Evolutionary conservation across 1,140 invertebrate genomes (phyloP).

Genomic region (Pseudomyrmex cubaensis): DNA sequence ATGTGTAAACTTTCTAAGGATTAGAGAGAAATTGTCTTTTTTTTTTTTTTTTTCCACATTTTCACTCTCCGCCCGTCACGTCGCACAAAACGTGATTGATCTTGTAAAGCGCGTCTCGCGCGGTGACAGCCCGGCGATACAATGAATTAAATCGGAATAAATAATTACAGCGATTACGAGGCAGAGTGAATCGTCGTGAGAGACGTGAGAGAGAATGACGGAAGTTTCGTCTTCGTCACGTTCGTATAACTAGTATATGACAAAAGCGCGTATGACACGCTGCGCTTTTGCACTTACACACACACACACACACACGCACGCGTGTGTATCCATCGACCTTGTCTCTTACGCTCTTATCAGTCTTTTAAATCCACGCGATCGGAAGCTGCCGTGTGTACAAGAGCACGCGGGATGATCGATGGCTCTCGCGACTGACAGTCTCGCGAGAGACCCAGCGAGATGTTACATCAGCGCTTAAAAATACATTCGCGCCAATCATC

Average conservation of each 20-base stretch:
- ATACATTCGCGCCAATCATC: conserved; percentile 36
- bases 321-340: conserved; percentile 52
- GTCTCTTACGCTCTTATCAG: conserved; percentile 61
- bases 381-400: conserved; percentile 56
- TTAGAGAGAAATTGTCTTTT: background rate
- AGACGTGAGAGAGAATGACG: conserved; percentile 22
- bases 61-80: too few relatives aligned
- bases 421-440: conserved; percentile 39
- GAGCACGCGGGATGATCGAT: conserved; percentile 64
- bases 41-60: background rate
- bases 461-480: conserved; percentile 50
- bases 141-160: conserved; percentile 24
- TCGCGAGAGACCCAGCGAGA: conserved; percentile 13
- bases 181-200: background rate
- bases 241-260: background rate
- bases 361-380: conserved; percentile 54
- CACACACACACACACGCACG: conserved; percentile 52
- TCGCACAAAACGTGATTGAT: background rate
- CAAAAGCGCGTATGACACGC: background rate
- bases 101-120: background rate
- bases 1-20: too few relatives aligned
- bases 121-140: conserved; percentile 22
- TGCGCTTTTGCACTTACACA: too few relatives aligned
- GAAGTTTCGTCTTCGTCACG: conserved; percentile 19
- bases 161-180: conserved; percentile 27